Base-by-base conservation (phyloP, 2,113 vertebrate genomes). In the Nerophis lumbriciformis region DNA sequence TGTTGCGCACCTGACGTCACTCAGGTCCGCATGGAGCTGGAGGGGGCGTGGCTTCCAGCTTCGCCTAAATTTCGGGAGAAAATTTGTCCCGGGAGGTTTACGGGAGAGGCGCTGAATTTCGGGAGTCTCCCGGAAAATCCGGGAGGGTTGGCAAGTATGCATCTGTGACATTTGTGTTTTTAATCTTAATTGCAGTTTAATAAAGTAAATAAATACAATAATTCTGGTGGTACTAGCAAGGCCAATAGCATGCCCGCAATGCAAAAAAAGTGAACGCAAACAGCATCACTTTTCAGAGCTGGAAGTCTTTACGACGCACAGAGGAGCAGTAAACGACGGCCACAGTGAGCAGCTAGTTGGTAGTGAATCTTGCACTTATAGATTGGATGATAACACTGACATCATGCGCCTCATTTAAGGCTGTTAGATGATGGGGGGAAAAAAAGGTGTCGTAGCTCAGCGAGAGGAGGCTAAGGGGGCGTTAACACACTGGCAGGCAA, bases 391-490 rank as follows among this genome's bases (percentile, higher is more conserved):
- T 59, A 19, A 15, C 50, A 37, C 52, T 53, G 37, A 67, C 54
- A 44, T 60, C 9, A 8, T 71, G 38, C 4, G 38, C 39, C 55
- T 76, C 16, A 11, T 14, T 78, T 65, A 2, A 54, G 12, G 21
- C 47, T 16, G 48, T 53, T 42, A 2, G 6, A 47, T 21, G 49
- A 36, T 15, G 0, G 12, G 8, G 8, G 28, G 49, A 58, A 50
- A 61, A 51, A 59, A 39, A 44, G 53, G 9, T 51, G 15, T 1
- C 48, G 45, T 37, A 36, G 68, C 44, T 47, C 45, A 59, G 37
- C 58, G 75, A 47, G 61, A 76, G 75, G 53, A 77, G 75, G 61
- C 59, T 44, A 53, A 44, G 42, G 8, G 42, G 42, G 12, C 12
- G 42, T 45, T 39, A 54, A 58, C 52, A 64, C 59, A 36, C 21